Evolutionary conservation across 2,888 invertebrate species (phyloP).

Genomic region (Hirtodrosophila duncani): DNA sequence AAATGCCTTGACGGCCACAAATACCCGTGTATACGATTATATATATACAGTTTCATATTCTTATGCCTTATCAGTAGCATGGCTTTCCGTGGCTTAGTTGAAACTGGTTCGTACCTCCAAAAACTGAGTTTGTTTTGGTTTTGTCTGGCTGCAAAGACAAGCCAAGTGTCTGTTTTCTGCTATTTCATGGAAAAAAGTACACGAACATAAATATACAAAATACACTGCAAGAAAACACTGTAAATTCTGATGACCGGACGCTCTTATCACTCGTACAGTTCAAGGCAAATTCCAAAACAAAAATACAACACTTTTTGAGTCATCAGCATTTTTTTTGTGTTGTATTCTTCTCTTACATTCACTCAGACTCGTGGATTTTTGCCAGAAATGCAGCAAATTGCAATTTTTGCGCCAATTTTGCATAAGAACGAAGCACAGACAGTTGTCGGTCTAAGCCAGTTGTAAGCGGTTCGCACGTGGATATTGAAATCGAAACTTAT

Average conservation of each 20-base stretch:
- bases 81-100: constrained; percentile 37
- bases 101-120: constrained; percentile 56
- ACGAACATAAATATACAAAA: constrained; percentile 4
- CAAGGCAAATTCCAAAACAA: constrained; percentile 22
- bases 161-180: constrained; percentile 5
- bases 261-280: constrained; percentile 32
- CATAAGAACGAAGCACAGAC: background rate
- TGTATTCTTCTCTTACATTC: too few relatives aligned
- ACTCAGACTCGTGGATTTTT: too few relatives aligned
- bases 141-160: constrained; percentile 21
- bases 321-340: too few relatives aligned
- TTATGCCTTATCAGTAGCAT: constrained; percentile 47
- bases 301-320: too few relatives aligned
- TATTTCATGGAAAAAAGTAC: constrained; percentile 17
- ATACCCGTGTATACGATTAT: too few relatives aligned
- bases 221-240: too few relatives aligned
- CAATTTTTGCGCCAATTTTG: constrained; percentile 7
- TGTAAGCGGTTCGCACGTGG: constrained; percentile 22
- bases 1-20: background rate
- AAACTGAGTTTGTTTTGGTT: constrained; percentile 56
- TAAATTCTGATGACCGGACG: too few relatives aligned
- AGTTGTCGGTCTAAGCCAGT: constrained; percentile 33
- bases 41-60: background rate
- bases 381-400: too few relatives aligned
- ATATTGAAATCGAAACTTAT: too few relatives aligned